These are phyloP conservation scores for Epizoanthus ramosus DNA, from an alignment of 92 coral and sea anemone species.

Conservation along the genomic window DNA sequence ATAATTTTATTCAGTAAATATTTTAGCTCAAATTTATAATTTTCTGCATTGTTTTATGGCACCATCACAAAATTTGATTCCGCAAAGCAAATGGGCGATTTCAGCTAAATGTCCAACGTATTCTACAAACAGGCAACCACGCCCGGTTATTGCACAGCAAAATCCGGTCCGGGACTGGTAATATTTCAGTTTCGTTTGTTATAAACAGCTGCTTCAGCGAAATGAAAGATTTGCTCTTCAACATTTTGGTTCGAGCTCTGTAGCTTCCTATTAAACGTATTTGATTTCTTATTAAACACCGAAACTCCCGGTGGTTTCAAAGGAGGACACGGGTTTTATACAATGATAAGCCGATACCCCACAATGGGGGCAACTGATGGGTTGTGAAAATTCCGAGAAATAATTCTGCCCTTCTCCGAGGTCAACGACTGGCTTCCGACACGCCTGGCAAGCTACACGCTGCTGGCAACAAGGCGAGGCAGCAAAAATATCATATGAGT, in stretches of 20 bases:
- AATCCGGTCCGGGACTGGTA: constrained; percentile 25
- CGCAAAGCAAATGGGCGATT: neutral
- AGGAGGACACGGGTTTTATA: constrained; percentile 80
- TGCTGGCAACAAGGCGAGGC: constrained; percentile 97
- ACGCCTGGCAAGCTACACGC: constrained; percentile 87
- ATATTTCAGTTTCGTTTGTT: neutral
- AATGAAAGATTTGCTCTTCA: constrained; percentile 8
- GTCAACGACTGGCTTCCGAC: constrained; percentile 92
- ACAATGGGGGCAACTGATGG: constrained; percentile 94
- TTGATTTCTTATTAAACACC: constrained; percentile 11
- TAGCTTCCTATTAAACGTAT: neutral
- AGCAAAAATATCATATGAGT: constrained; percentile 95
- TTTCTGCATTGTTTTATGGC: neutral
- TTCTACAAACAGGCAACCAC: constrained; percentile 30
- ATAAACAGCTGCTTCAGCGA: neutral
- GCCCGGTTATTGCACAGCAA: constrained; percentile 24
- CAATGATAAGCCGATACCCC: constrained; percentile 93
- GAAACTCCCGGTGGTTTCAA: constrained; percentile 51
- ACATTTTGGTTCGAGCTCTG: constrained; percentile 2
- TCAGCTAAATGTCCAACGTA: neutral
- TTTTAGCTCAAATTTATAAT: neutral
- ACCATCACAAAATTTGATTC: neutral
- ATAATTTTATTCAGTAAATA: neutral
- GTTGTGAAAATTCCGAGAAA: constrained; percentile 93
- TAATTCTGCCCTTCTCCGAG: constrained; percentile 76